Evolutionary conservation across 2,888 invertebrate genomes (phyloP).

Genomic region (Schizotus pectinicornis): DNA sequence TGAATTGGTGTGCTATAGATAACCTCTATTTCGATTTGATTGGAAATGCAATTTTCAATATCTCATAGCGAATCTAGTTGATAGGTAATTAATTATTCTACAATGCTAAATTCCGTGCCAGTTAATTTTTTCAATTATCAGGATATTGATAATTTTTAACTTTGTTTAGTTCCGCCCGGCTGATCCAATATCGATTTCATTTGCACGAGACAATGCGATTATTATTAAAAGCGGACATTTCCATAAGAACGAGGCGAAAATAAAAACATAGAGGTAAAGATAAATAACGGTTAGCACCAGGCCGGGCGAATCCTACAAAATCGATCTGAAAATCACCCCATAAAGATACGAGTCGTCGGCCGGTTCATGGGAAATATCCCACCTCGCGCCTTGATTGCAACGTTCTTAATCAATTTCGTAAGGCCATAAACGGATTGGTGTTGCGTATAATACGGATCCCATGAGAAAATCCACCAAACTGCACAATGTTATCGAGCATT

Average conservation of each 20-base stretch:
- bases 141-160: constrained; percentile 18
- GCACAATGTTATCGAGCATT: neutral
- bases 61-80: constrained; percentile 3
- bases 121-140: constrained; percentile 17
- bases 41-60: constrained; percentile 3
- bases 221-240: constrained; percentile 17
- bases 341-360: constrained; percentile 1
- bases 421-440: constrained; percentile 19
- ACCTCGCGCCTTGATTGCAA: constrained; percentile 9
- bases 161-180: constrained; percentile 19
- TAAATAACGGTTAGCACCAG: too few relatives aligned
- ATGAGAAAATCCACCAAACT: constrained; percentile 9
- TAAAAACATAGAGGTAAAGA: too few relatives aligned
- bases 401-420: constrained; percentile 21
- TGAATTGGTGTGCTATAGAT: neutral
- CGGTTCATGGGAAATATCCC: constrained; percentile 1
- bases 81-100: constrained; percentile 15
- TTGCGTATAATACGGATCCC: constrained; percentile 3
- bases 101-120: constrained; percentile 10
- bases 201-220: constrained; percentile 21
- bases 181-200: constrained; percentile 21
- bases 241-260: constrained; percentile 2
- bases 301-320: too few relatives aligned
- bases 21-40: constrained; percentile 4
- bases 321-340: constrained; percentile 9